Conservation (phyloP, 1,140 invertebrate genomes). For the Zaprionus gabonicus region DNA sequence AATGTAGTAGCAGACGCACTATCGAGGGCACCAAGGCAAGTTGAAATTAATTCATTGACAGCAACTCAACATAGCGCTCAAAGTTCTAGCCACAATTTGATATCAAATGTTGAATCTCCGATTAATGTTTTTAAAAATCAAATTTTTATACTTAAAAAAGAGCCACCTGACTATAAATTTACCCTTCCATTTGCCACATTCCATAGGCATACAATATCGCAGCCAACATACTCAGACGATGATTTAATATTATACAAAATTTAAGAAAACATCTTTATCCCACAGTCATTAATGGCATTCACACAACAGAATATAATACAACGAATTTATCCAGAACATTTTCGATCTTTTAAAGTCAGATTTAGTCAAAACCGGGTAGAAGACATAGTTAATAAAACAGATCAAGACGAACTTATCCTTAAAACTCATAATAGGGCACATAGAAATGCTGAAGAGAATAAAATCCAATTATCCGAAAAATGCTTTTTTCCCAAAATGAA, state of each 20-base stretch:
- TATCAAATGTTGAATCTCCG: slow-evolving; percentile 3
- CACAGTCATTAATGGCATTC: slow-evolving; percentile 17
- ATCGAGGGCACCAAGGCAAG: too few species aligned
- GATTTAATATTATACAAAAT: background rate
- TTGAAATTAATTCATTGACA: slow-evolving; percentile 4
- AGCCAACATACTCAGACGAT: background rate
- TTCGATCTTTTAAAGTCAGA: background rate
- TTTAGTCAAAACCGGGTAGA: background rate
- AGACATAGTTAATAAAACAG: background rate
- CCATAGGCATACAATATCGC: slow-evolving; percentile 5
- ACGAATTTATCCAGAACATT: background rate
- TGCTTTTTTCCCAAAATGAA: slow-evolving; percentile 3
- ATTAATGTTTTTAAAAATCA: slow-evolving; percentile 27
- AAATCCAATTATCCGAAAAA: background rate
- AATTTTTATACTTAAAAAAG: background rate
- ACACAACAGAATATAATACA: slow-evolving; percentile 11
- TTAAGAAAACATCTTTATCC: slow-evolving; percentile 7
- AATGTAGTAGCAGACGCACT: too few species aligned
- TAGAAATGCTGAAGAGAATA: background rate
- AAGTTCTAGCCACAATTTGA: slow-evolving; percentile 4
- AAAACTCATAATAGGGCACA: background rate
- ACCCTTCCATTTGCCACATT: slow-evolving; percentile 2
- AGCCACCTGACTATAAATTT: background rate
- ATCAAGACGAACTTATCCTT: background rate
- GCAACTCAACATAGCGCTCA: slow-evolving; percentile 6